Percentiles rank a stretch among this genome's conserved stretches.
These are phyloP conservation scores for Chrysomallon squamiferum DNA, from an alignment of 1,140 invertebrate species.

Conservation along the genomic window DNA sequence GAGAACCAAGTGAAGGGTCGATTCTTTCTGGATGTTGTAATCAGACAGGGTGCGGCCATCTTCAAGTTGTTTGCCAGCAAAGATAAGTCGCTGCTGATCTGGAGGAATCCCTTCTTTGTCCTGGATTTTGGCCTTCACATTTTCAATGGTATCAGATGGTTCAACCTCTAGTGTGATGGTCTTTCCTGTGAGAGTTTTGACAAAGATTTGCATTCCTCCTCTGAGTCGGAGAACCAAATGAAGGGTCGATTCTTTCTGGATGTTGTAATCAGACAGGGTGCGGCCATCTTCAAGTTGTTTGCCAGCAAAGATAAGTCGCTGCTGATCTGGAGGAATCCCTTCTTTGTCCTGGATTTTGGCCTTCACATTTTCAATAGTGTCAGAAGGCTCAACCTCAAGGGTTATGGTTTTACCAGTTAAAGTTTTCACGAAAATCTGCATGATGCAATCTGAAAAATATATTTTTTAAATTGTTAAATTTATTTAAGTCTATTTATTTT, in stretches of 20 bases:
- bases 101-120: conserved; percentile 77
- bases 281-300: conserved; percentile 89
- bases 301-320: conserved; percentile 73
- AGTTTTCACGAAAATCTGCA: conserved; percentile 63
- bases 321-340: conserved; percentile 81
- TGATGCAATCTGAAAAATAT: conserved; percentile 67
- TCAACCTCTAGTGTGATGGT: conserved; percentile 94
- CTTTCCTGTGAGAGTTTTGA: conserved; percentile 89
- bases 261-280: conserved; percentile 80
- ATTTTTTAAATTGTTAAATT: too few relatives aligned
- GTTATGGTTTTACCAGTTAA: conserved; percentile 88
- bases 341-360: conserved; percentile 71
- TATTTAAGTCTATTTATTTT: too few relatives aligned
- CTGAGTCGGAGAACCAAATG: conserved; percentile 82
- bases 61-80: conserved; percentile 87
- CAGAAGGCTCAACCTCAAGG: conserved; percentile 87
- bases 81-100: conserved; percentile 63
- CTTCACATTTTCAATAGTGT: conserved; percentile 70
- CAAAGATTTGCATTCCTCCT: conserved; percentile 97
- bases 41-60: conserved; percentile 80
- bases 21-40: conserved; percentile 80
- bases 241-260: conserved; percentile 76
- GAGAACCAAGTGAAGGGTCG: conserved; percentile 79
- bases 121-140: conserved; percentile 42
- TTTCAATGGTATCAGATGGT: conserved; percentile 86